A percentile compares a stretch with the other conserved stretches of the same genome.
phyloP scores from a whole-genome alignment of 2,113 vertebrate genomes.

The Centropus bengalensis region DNA sequence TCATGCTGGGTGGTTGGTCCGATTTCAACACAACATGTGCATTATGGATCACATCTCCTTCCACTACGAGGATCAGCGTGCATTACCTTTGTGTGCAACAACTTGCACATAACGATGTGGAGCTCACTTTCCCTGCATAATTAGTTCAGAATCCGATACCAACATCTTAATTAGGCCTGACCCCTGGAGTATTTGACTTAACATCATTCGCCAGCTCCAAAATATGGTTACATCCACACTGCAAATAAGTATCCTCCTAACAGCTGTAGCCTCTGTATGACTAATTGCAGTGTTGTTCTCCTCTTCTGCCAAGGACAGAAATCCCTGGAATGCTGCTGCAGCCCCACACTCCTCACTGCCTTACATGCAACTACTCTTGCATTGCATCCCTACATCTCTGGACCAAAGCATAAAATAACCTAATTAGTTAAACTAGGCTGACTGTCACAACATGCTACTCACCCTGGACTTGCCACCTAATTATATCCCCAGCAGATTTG shows the following conservation, averaged over 20 bases:
- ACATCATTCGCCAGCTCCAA: neutral
- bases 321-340: neutral
- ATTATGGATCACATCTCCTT: neutral
- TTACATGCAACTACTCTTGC: no score
- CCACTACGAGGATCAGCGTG: fast-evolving
- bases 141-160: neutral
- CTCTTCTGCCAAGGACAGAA: neutral
- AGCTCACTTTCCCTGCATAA: neutral
- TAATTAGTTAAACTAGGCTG: neutral
- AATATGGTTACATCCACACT: neutral
- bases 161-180: slow-evolving; percentile 46
- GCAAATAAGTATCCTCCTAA: neutral
- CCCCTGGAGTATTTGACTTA: slow-evolving; percentile 16
- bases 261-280: neutral
- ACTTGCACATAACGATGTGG: neutral
- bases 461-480: neutral
- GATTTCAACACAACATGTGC: neutral
- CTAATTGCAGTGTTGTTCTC: neutral
- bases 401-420: neutral
- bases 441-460: neutral
- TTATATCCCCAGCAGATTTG: neutral
- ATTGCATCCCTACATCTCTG: neutral
- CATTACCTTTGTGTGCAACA: neutral
- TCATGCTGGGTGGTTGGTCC: neutral
- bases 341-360: neutral